Base-by-base conservation (phyloP, 2,113 vertebrate species). In the Otus sunia region DNA sequence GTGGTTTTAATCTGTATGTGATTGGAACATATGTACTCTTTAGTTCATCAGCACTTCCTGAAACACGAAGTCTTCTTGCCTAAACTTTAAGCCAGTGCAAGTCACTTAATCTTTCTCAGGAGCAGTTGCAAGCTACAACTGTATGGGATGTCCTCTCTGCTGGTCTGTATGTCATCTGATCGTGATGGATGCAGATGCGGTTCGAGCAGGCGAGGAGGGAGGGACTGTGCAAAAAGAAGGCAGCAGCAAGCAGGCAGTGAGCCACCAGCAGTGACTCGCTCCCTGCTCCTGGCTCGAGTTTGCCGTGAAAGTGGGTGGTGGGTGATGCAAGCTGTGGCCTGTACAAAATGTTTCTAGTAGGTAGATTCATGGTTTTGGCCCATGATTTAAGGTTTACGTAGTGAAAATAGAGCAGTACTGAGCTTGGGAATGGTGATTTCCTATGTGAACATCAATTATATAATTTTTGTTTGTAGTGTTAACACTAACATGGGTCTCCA, bases 81-180 rank as follows among this genome's bases (percentile, higher is more conserved):
- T 36, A 23, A 81, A 36, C 18, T 84, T 87, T 2, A 12, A 37
- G 72, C 34, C 8, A 4, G 45, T 58, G 37, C 15, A n/a, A 23
- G 22, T 83, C 20, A 36, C 37, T 76, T 12, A 9, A 4, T 50
- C 18, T 80, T 83, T 88, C 41, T 86, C 20, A 8, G 43, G 36
- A 69, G 55, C 37, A 47, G 6, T 8, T 66, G 20, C 1, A 3
- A 66, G 19, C 18, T n/a, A n/a, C n/a, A n/a, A n/a, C n/a, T 62
- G 17, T 52, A 30, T 63, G 43, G 26, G 59, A 45, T 52, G 21
- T 64, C 20, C 30, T 82, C 47, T 63, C 21, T 59, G 78, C 43
- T 30, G 63, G 4, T 56, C 45, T 53, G 55, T 17, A 22, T 0
- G 0, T 62, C 0, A 0, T 21, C 16, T 76, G 12, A 47, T 41